These are phyloP conservation scores for Rotaria macrura DNA, from an alignment of 2,888 invertebrate species.

Conservation along the genomic window DNA sequence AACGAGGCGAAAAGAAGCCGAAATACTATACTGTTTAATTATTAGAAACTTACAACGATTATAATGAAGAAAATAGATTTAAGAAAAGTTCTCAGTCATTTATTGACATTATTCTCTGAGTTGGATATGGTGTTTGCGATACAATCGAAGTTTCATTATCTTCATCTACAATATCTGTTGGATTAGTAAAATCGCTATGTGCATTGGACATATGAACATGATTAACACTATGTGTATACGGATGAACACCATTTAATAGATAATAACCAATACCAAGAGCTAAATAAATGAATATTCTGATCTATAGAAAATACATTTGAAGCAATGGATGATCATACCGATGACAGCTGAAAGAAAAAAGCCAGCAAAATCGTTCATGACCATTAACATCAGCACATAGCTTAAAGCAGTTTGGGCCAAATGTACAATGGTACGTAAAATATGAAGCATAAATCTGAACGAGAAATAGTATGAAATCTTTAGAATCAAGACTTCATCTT, in stretches of 20 bases:
- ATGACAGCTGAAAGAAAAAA: background rate
- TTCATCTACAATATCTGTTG: background rate
- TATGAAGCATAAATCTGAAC: background rate
- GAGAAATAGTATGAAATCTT: background rate
- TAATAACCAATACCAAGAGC: slow-evolving; percentile 8
- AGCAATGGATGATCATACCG: background rate
- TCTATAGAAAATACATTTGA: background rate
- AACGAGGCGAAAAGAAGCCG: background rate
- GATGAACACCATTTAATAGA: slow-evolving; percentile 18
- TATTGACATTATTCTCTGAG: background rate
- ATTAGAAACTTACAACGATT: background rate
- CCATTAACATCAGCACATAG: slow-evolving; percentile 4
- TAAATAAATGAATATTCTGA: background rate
- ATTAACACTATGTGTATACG: background rate
- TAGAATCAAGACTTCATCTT: background rate
- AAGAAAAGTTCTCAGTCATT: background rate
- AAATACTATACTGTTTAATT: background rate
- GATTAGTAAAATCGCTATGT: background rate
- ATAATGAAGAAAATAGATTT: background rate
- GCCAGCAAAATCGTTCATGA: background rate
- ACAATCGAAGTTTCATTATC: background rate
- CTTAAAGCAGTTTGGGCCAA: background rate
- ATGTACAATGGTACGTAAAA: background rate
- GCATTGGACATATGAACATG: background rate
- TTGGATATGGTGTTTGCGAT: background rate